Evolutionary conservation across 2,113 vertebrate species (phyloP), one percentile per base, ranked within the genome.

Genomic region (Gila orcuttii): DNA sequence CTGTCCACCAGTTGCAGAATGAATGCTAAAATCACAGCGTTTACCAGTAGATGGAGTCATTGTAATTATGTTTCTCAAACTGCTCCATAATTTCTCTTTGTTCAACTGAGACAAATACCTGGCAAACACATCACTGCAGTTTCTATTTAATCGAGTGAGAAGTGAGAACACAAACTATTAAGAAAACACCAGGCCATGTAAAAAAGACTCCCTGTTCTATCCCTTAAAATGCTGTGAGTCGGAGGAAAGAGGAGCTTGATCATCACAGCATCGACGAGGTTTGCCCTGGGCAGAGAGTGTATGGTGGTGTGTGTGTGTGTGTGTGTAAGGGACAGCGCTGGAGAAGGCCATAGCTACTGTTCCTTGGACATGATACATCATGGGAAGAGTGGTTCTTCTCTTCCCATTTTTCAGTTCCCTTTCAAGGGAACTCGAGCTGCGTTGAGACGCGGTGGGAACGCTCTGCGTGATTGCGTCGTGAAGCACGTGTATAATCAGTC

Each of bases 41-140:
- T 85, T 1, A 28, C 66, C 87, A 88, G 57, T 73, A 68, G 85
- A 84, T 77, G 87, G 85, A 25, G 39, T n/a, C 50, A 47, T 80
- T 55, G 4, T 52, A 6, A 6, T 0, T 0, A 1, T 47, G 60
- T 4, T 23, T 59, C 25, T 33, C 59, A 31, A 84, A 19, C 36
- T 47, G 11, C 36, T 57, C 52, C 25, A 39, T n/a, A 19, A 23
- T 28, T 47, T 28, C n/a, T 31, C 5, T 4, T 23, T 73, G 73
- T 59, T 9, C 13, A 64, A 45, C 66, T 71, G 25, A 1, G 23
- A 66, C 64, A 19, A 73, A 79, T 19, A 45, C 36, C 64, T 80
- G 76, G 36, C 52, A 79, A 15, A 28, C 28, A 10, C 6, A 39
- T 10, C 21, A 64, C 15, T 42, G 59, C 15, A 64, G 33, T 21